A percentile compares a stretch with the other conserved stretches of the same genome.
These are phyloP conservation scores for Ametastegia equiseti DNA, from an alignment of 2,888 invertebrate genomes.

Conservation along the genomic window DNA sequence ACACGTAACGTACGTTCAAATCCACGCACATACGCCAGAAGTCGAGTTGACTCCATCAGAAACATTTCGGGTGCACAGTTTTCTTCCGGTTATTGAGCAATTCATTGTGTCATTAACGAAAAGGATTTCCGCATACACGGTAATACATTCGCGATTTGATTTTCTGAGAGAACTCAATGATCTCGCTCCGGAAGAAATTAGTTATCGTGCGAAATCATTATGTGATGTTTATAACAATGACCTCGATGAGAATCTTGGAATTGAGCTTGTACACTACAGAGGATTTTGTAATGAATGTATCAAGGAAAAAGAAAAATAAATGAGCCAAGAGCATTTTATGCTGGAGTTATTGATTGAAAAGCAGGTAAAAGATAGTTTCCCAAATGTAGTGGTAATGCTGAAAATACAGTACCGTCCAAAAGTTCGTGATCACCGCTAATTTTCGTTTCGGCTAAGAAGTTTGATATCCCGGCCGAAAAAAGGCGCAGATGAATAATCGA, in stretches of 20 bases:
- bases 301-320: constrained; percentile 28
- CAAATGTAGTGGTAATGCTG: constrained; percentile 62
- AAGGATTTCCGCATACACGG: constrained; percentile 34
- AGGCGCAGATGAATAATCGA: too few species aligned
- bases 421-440: too few species aligned
- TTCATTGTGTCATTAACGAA: constrained; percentile 48
- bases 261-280: constrained; percentile 50
- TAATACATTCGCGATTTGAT: constrained; percentile 22
- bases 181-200: constrained; percentile 6
- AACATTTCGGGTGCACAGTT: constrained; percentile 49
- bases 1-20: constrained; percentile 50
- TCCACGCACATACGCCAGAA: constrained; percentile 49
- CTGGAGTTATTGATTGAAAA: constrained; percentile 5
- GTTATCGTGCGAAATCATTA: constrained; percentile 17
- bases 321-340: constrained; percentile 27
- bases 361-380: constrained; percentile 55
- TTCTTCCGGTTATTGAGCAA: constrained; percentile 51
- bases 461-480: too few species aligned
- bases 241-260: constrained; percentile 50
- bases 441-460: too few species aligned
- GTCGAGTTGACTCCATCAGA: constrained; percentile 47
- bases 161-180: constrained; percentile 24
- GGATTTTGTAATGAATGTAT: constrained; percentile 50
- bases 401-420: too few species aligned
- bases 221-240: constrained; percentile 51